A percentile compares a stretch with the other conserved stretches of the same genome.
These are phyloP conservation scores for Orthosia incerta DNA, from an alignment of 2,888 invertebrate genomes.

Conservation along the genomic window DNA sequence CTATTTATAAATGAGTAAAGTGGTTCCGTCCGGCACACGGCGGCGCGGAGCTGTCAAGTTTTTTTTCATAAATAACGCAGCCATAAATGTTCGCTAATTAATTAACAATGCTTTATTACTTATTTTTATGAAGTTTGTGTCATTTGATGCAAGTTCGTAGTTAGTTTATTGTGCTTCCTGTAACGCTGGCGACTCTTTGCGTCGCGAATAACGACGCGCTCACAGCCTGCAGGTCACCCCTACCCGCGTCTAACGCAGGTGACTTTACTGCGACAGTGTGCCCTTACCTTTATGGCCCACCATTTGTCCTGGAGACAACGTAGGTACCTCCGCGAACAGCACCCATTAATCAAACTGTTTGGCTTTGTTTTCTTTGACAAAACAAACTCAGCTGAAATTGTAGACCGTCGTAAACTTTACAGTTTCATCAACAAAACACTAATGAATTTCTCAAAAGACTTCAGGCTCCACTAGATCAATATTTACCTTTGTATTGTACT, in stretches of 20 bases:
- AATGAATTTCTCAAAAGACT: slow-evolving; percentile 25
- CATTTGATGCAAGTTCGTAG: not conserved
- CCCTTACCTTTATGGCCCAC: not conserved
- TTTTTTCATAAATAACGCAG: slow-evolving; percentile 38
- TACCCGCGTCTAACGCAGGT: not conserved
- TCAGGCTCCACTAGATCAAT: slow-evolving; percentile 22
- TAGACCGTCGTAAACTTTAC: slow-evolving; percentile 4
- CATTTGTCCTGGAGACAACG: slow-evolving; percentile 1
- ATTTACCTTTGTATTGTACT: slow-evolving; percentile 37
- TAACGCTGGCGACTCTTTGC: too few species aligned
- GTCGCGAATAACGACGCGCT: not conserved
- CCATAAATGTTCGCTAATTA: slow-evolving; percentile 14
- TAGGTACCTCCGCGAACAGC: slow-evolving; percentile 1
- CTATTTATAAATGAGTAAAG: slow-evolving; percentile 22
- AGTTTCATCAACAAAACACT: slow-evolving; percentile 17
- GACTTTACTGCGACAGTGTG: not conserved
- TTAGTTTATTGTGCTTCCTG: not conserved
- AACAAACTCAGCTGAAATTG: slow-evolving; percentile 1
- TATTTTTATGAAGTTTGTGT: slow-evolving; percentile 13
- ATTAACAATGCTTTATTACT: slow-evolving; percentile 33
- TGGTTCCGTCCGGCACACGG: not conserved
- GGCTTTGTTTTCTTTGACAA: slow-evolving; percentile 22
- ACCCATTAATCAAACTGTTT: slow-evolving; percentile 20
- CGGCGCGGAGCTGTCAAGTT: slow-evolving; percentile 10
- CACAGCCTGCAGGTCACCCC: not conserved